Evolutionary conservation across 2,888 invertebrate genomes (phyloP), one percentile per base, ranked within the genome.

Genomic region (Epirrhoe alternata): DNA sequence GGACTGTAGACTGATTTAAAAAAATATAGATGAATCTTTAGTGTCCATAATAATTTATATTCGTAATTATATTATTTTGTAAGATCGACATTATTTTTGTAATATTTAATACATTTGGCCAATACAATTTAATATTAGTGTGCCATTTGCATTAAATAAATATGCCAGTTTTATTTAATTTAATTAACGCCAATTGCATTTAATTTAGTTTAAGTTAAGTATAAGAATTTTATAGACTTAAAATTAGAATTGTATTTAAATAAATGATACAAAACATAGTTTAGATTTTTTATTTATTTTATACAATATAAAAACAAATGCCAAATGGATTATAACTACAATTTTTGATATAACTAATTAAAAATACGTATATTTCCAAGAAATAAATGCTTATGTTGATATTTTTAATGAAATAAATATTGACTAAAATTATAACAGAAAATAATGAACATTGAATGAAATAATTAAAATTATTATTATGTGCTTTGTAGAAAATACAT

Each of bases 221-320:
- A 14, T 47, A 47, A 16, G 6, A 2, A 47, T 47, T 45, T 45
- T 47, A 8, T 42, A 42, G 38, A 42, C 12, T 42, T 42, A 38
- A 38, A 14, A 45, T 7, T 47, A 47, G 14, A 6, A 24, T 31
- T 17, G 17, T 49, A 35, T 42, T 61, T 52, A 49, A 49, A 50
- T 50, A 50, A 62, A 62, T 16, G 5, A 50, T 17, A 35, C 12
- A 16, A 24, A 49, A 4, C 24, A 56, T 45, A 12, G 10, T 38
- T 38, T 14, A 38, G 5, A 45, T 45, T 31, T 51, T 57, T 56
- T 57, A 42, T 63, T 42, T 42, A 35, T 31, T 45, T 63, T 63
- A 47, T 58, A 45, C 10, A 56, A 51, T 45, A 61, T 57, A 31
- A 30, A 56, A 35, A 50, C 16, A 61, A 57, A 66, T 53, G 17